Evolutionary conservation across 2,797 vertebrate species (phyloP).

Genomic region (Anomalospiza imberbis): DNA sequence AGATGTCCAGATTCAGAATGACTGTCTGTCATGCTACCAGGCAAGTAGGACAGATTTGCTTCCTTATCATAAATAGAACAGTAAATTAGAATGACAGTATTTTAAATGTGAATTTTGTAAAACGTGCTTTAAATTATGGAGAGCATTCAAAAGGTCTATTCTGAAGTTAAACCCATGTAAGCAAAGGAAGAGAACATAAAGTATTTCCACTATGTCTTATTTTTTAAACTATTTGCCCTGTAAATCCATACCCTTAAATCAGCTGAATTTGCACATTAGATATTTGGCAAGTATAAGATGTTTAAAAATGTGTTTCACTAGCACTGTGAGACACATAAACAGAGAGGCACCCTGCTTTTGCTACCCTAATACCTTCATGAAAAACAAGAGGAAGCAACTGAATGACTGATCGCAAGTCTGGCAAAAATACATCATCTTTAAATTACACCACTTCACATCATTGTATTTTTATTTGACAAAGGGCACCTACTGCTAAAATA

Average conservation of each 20-base stretch:
- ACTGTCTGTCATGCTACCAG: not conserved
- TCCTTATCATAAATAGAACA: not conserved
- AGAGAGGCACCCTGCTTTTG: not conserved
- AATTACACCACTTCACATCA: slow-evolving; percentile 3
- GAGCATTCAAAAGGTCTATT: not conserved
- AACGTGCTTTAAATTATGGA: not conserved
- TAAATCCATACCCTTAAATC: not conserved
- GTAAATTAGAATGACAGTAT: not conserved
- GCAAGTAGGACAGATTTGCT: not conserved
- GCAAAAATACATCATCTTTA: not conserved
- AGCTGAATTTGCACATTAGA: not conserved
- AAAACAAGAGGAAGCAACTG: not conserved
- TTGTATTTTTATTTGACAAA: not conserved
- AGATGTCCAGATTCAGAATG: not conserved
- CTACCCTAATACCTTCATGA: not conserved
- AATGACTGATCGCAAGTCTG: not conserved
- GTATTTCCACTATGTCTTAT: not conserved
- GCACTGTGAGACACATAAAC: not conserved
- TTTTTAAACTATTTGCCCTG: not conserved
- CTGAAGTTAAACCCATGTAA: not conserved
- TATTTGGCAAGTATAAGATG: not conserved
- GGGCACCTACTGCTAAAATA: not conserved
- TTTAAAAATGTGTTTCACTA: not conserved
- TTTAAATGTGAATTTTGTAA: not conserved
- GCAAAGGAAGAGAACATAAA: not conserved